Conservation (phyloP, 2,888 invertebrate genomes). For the Sepiola atlantica region DNA sequence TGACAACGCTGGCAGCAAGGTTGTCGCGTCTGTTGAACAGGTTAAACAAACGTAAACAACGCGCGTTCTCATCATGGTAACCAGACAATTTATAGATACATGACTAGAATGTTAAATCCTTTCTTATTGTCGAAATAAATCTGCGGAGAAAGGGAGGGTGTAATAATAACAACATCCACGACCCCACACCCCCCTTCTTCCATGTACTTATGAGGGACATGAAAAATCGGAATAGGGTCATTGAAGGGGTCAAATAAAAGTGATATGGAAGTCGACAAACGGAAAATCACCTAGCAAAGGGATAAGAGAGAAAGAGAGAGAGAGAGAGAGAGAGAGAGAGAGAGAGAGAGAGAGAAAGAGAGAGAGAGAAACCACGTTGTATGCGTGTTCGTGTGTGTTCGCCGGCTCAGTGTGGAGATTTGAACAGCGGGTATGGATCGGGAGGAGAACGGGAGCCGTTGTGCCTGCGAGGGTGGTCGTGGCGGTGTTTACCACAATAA, state of each 20-base stretch:
- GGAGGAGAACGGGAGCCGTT: background rate
- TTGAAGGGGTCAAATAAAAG: constrained; percentile 21
- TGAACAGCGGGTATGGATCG: background rate
- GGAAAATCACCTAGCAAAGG: background rate
- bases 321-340: background rate
- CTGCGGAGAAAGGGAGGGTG: background rate
- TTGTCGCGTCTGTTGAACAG: background rate
- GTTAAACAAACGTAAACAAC: background rate
- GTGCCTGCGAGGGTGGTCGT: background rate
- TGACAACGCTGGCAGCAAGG: constrained; percentile 32
- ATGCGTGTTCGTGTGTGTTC: background rate
- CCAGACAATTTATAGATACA: constrained; percentile 32
- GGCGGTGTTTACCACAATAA: background rate
- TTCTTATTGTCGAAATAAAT: constrained; percentile 8
- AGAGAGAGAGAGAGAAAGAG: background rate
- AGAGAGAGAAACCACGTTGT: background rate
- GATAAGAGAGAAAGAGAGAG: background rate
- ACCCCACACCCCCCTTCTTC: background rate
- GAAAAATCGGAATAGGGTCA: constrained; percentile 21
- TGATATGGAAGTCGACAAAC: constrained; percentile 1
- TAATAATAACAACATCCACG: background rate
- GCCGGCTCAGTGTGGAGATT: background rate
- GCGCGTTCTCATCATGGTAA: background rate
- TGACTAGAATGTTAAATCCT: constrained; percentile 32
- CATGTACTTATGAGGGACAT: background rate